Conservation (phyloP, 1,140 invertebrate genomes). For the Drosophila gunungcola region DNA sequence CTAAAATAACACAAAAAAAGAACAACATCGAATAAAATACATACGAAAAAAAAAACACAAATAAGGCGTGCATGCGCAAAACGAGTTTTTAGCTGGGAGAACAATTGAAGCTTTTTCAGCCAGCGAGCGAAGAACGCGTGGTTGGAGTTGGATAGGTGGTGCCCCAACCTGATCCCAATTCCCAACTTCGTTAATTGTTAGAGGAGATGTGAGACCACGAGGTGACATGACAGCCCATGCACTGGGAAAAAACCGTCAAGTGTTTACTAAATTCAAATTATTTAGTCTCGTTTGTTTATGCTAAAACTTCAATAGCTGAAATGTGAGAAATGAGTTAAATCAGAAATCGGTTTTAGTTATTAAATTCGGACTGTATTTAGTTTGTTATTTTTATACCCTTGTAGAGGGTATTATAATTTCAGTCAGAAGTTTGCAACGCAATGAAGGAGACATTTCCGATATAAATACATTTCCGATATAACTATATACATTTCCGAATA, state of each 20-base stretch:
- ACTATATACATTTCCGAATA: too few species aligned
- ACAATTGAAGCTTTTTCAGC: slow-evolving; percentile 45
- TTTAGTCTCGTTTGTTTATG: too few species aligned
- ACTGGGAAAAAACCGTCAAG: neutral
- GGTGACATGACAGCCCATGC: slow-evolving; percentile 3
- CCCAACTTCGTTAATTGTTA: slow-evolving; percentile 14
- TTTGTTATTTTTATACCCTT: too few species aligned
- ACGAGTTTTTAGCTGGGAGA: slow-evolving; percentile 54
- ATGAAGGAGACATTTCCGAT: too few species aligned
- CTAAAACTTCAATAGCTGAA: too few species aligned
- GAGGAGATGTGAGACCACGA: neutral
- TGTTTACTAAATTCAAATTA: too few species aligned
- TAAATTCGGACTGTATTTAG: too few species aligned
- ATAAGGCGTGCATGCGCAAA: slow-evolving; percentile 72
- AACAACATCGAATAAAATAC: slow-evolving; percentile 14
- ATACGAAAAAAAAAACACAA: slow-evolving; percentile 39
- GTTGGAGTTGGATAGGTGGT: slow-evolving; percentile 17
- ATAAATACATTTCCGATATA: too few species aligned
- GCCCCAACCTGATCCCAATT: slow-evolving; percentile 5
- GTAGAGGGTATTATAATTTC: too few species aligned
- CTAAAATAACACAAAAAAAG: slow-evolving; percentile 80
- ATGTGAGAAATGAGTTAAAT: too few species aligned
- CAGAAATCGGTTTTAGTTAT: too few species aligned
- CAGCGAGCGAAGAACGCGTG: slow-evolving; percentile 52
- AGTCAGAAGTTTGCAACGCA: too few species aligned